Conservation (phyloP, 1,140 invertebrate species). For the Drosophila bipectinata region DNA sequence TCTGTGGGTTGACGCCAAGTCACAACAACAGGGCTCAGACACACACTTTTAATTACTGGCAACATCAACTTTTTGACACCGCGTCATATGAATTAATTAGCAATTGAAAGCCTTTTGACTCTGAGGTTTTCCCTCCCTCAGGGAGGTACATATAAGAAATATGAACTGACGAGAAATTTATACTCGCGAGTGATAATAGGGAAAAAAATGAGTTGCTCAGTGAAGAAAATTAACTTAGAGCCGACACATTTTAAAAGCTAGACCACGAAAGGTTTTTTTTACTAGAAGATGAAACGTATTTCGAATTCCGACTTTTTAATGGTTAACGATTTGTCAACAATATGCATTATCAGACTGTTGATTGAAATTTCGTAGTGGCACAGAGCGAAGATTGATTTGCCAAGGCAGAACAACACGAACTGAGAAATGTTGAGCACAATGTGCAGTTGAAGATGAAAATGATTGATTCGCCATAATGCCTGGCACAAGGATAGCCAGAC, state of each 20-base stretch:
- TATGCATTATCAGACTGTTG: slow-evolving; percentile 60
- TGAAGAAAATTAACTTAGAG: not conserved
- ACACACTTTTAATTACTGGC: slow-evolving; percentile 50
- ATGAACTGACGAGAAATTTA: not conserved
- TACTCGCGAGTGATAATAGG: not conserved
- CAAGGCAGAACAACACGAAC: slow-evolving; percentile 10
- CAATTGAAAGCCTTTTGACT: slow-evolving; percentile 42
- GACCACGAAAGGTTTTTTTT: not conserved
- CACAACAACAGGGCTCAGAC: not conserved
- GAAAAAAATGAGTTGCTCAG: not conserved
- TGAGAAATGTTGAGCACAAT: slow-evolving; percentile 43
- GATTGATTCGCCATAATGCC: slow-evolving; percentile 73
- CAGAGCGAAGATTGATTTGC: slow-evolving; percentile 64
- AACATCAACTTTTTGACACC: slow-evolving; percentile 55
- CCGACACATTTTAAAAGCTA: not conserved
- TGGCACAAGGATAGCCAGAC: slow-evolving; percentile 11
- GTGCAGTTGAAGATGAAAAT: slow-evolving; percentile 69
- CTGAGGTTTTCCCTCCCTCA: slow-evolving; percentile 1
- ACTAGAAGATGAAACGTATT: not conserved
- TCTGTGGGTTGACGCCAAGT: slow-evolving; percentile 28
- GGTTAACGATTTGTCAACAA: slow-evolving; percentile 67
- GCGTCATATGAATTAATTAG: slow-evolving; percentile 64
- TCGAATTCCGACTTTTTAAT: slow-evolving; percentile 22
- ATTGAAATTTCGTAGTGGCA: slow-evolving; percentile 35
- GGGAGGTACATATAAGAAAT: not conserved